Evolutionary conservation across 2,797 vertebrate species (phyloP).

Genomic region (Falco peregrinus): DNA sequence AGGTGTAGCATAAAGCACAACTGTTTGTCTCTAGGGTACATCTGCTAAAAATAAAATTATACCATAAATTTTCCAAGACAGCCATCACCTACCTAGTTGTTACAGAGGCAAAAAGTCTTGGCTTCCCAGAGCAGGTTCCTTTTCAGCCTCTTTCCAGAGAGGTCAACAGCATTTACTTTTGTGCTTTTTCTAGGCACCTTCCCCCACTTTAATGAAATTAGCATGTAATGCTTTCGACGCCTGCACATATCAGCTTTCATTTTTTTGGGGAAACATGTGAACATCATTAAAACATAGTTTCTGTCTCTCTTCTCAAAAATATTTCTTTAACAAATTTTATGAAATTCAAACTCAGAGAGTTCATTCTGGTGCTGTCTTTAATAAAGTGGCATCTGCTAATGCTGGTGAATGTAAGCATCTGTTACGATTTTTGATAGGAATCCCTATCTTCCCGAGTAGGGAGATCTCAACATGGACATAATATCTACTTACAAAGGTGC

Average conservation of each 20-base stretch:
- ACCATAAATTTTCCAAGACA: conserved; percentile 71
- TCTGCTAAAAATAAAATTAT: conserved; percentile 78
- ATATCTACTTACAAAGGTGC: neutral
- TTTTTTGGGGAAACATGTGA: conserved; percentile 71
- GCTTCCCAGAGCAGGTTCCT: conserved; percentile 54
- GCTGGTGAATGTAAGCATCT: conserved; percentile 5
- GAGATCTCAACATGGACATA: neutral
- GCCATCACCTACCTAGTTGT: conserved; percentile 1
- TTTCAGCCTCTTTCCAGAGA: conserved; percentile 51
- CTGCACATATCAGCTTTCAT: conserved; percentile 70
- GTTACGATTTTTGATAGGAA: neutral
- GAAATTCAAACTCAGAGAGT: conserved; percentile 56
- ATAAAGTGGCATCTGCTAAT: conserved; percentile 54
- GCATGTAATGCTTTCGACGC: conserved; percentile 71
- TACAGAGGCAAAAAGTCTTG: conserved; percentile 37
- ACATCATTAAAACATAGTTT: conserved; percentile 74
- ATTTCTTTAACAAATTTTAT: conserved; percentile 66
- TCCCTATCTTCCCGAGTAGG: neutral
- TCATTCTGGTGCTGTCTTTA: conserved; percentile 57
- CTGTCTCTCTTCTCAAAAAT: conserved; percentile 56
- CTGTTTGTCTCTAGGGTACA: conserved; percentile 71
- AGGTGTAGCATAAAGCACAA: conserved; percentile 63
- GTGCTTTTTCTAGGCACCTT: conserved; percentile 26
- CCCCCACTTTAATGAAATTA: conserved; percentile 71
- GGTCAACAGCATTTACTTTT: conserved; percentile 63